These are phyloP conservation scores for Drosophila parabipectinata DNA, from an alignment of 1,140 invertebrate genomes.

Conservation along the genomic window DNA sequence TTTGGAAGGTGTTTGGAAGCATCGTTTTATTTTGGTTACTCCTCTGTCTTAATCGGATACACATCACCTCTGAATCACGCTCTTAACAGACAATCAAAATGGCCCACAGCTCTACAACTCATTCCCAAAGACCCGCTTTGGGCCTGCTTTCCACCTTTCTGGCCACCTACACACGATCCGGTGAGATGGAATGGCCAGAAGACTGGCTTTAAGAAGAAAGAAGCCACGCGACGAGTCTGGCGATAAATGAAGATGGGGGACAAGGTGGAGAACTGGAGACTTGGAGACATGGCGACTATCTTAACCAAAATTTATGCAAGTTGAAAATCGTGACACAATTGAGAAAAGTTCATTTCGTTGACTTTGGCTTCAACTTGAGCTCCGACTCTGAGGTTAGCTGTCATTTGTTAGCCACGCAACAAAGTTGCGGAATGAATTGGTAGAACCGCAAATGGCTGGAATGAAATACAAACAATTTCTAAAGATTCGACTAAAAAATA, in stretches of 20 bases:
- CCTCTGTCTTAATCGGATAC: constrained; percentile 59
- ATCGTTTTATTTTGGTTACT: constrained; percentile 20
- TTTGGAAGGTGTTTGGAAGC: neutral
- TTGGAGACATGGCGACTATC: constrained; percentile 5
- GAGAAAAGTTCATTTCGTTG: constrained; percentile 69
- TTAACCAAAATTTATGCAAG: constrained; percentile 68
- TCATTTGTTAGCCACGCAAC: constrained; percentile 38
- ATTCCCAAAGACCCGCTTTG: constrained; percentile 15
- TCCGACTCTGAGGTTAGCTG: constrained; percentile 13
- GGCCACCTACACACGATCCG: constrained; percentile 47
- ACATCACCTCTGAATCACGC: constrained; percentile 63
- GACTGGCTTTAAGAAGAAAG: constrained; percentile 16
- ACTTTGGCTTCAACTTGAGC: constrained; percentile 18
- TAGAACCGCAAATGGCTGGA: neutral
- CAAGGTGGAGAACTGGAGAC: constrained; percentile 4
- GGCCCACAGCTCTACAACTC: constrained; percentile 44
- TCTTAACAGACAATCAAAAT: constrained; percentile 52
- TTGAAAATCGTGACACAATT: constrained; percentile 79
- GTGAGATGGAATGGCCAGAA: constrained; percentile 17
- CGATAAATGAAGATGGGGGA: neutral
- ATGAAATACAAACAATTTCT: too few relatives aligned
- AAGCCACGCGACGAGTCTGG: constrained; percentile 31
- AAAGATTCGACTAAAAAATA: neutral
- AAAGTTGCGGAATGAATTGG: constrained; percentile 32
- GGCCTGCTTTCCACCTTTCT: constrained; percentile 12